These are phyloP conservation scores for Saxidomus purpurata DNA, from an alignment of 1,140 invertebrate species.

Conservation along the genomic window DNA sequence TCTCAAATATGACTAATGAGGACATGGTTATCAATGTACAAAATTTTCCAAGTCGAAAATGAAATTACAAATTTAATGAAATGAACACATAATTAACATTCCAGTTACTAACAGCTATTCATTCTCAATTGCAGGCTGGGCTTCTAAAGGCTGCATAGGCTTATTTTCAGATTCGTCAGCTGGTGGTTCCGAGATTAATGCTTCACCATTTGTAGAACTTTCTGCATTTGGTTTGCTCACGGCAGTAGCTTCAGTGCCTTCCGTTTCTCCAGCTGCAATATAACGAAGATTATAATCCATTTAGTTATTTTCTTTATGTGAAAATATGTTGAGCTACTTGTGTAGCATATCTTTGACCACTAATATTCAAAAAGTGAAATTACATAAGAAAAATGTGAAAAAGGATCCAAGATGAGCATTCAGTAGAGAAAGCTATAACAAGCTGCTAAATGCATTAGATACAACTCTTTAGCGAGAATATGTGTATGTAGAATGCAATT, in stretches of 20 bases:
- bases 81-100: conserved; percentile 12
- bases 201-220: not conserved
- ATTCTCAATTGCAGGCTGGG: conserved; percentile 51
- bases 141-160: not conserved
- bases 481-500: not conserved
- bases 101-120: conserved; percentile 5
- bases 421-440: not conserved
- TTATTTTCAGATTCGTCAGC: not conserved
- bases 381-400: not conserved
- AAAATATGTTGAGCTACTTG: not conserved
- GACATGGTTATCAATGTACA: no score
- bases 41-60: no score
- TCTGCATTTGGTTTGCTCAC: not conserved
- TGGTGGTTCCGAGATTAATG: not conserved
- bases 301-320: not conserved
- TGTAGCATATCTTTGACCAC: not conserved
- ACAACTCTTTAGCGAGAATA: not conserved
- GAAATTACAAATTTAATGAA: no score
- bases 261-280: conserved; percentile 5
- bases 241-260: not conserved
- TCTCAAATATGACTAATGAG: no score
- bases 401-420: not conserved
- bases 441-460: not conserved
- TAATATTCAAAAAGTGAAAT: not conserved
- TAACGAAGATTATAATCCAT: not conserved